A percentile compares a stretch with the other conserved stretches of the same genome.
These are phyloP conservation scores for Labeo rohita DNA, from an alignment of 2,113 vertebrate species.

Conservation along the genomic window DNA sequence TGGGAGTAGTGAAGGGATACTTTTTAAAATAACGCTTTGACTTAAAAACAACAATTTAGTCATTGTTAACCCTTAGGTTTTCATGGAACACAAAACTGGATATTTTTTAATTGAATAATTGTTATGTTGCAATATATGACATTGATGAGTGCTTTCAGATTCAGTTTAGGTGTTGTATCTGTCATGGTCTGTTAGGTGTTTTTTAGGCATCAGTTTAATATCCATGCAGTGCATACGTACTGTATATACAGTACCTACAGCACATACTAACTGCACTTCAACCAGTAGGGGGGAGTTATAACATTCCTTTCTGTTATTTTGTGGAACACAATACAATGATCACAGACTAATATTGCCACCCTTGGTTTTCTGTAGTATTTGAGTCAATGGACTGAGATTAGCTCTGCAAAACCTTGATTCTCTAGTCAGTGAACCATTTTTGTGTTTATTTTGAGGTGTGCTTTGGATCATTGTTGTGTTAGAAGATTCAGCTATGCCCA, in stretches of 20 bases:
- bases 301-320: background rate
- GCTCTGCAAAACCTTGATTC: background rate
- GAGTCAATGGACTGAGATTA: background rate
- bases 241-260: background rate
- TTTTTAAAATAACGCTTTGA: too few species aligned
- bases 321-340: background rate
- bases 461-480: background rate
- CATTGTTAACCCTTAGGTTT: background rate
- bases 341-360: background rate
- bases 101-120: background rate
- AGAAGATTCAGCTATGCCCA: background rate
- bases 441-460: background rate
- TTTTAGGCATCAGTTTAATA: background rate
- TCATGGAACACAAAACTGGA: background rate
- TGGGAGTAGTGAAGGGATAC: too few species aligned
- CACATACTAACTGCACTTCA: background rate
- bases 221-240: background rate
- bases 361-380: background rate
- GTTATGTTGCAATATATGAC: background rate
- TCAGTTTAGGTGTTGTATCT: background rate
- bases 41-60: too few species aligned
- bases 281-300: slow-evolving; percentile 26
- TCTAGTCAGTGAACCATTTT: background rate
- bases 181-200: background rate
- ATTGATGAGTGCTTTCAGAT: background rate